A percentile compares a stretch with the other conserved stretches of the same genome.
phyloP scores from a whole-genome alignment of 2,113 vertebrate genomes.

The Empidonax traillii region DNA sequence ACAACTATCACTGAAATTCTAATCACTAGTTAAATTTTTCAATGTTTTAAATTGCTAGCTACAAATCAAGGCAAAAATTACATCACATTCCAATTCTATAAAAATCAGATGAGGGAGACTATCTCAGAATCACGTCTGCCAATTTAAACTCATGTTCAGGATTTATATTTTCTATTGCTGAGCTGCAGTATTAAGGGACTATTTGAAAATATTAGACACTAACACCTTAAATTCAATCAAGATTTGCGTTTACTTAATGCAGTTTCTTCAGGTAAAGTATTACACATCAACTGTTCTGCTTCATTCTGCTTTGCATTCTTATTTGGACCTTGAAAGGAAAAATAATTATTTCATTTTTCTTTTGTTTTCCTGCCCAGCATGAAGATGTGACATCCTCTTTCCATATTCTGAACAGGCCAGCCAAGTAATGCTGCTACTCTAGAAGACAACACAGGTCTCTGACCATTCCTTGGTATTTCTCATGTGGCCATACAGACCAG shows the following conservation, averaged over 20 bases:
- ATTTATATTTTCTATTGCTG: not conserved
- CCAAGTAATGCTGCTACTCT: not conserved
- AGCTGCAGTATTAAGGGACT: not conserved
- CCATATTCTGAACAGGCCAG: not conserved
- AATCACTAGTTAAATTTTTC: too few species aligned
- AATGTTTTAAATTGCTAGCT: not conserved
- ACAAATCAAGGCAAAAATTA: not conserved
- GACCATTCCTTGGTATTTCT: not conserved
- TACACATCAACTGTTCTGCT: not conserved
- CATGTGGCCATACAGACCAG: not conserved
- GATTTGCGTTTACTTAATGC: not conserved
- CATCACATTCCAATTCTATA: not conserved
- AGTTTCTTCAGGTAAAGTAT: not conserved
- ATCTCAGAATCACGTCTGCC: not conserved
- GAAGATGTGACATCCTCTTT: not conserved
- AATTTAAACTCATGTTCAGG: not conserved
- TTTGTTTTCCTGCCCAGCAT: not conserved
- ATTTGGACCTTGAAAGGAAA: not conserved
- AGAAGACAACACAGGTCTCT: not conserved
- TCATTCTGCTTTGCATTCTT: not conserved
- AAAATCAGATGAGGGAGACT: not conserved
- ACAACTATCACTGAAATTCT: too few species aligned
- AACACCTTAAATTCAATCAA: not conserved
- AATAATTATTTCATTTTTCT: not conserved
- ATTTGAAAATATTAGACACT: not conserved